phyloP scores from a whole-genome alignment of 2,797 vertebrate genomes.

The Macropodus opercularis region DNA sequence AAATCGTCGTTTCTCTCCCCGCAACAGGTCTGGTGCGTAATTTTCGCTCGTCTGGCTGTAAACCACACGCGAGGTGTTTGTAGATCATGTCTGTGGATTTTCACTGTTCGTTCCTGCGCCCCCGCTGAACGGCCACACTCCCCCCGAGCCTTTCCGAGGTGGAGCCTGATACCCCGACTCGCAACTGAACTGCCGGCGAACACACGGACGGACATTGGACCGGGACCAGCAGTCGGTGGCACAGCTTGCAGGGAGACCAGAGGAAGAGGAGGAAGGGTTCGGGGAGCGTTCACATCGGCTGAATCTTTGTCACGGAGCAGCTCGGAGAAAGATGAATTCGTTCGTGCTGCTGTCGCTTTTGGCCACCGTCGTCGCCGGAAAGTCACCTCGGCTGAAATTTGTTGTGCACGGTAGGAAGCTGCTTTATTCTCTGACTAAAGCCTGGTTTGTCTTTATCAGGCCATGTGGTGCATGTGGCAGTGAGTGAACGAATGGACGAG shows the following conservation, averaged over 20 bases:
- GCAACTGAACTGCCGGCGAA: conserved; percentile 52
- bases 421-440: neutral
- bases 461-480: neutral
- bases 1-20: conserved; percentile 11
- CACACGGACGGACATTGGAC: conserved; percentile 49
- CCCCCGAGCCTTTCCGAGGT: conserved; percentile 72
- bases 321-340: conserved; percentile 69
- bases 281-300: conserved; percentile 20
- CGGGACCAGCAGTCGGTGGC: conserved; percentile 47
- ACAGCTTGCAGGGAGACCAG: conserved; percentile 35
- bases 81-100: neutral
- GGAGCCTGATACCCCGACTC: conserved; percentile 73
- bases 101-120: conserved; percentile 24
- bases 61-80: conserved; percentile 4
- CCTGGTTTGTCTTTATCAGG: conserved; percentile 13
- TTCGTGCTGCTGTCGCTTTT: conserved; percentile 71
- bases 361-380: conserved; percentile 68
- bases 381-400: conserved; percentile 84
- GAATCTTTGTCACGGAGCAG: neutral
- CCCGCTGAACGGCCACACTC: conserved; percentile 21
- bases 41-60: neutral
- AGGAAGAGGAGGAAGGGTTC: conserved; percentile 9
- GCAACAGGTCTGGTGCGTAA: conserved; percentile 66
- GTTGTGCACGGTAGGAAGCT: conserved; percentile 78
- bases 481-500: conserved; percentile 3